A percentile compares a stretch with the other conserved stretches of the same genome.
phyloP scores from a whole-genome alignment of 2,888 invertebrate genomes.

The Lasioglossum figueresi region DNA sequence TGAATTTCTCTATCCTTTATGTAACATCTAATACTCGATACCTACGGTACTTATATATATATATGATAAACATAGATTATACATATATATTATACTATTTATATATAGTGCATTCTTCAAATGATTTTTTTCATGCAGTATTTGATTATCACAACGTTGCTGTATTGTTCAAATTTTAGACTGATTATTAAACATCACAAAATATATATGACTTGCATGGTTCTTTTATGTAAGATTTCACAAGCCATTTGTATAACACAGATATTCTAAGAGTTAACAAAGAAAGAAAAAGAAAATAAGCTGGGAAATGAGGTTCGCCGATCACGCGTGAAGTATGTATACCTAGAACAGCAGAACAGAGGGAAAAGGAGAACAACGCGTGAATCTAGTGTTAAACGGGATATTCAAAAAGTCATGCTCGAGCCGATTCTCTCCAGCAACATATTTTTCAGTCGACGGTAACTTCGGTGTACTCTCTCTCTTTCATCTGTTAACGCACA shows the following conservation, averaged over 20 bases:
- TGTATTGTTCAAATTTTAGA: conserved; percentile 69
- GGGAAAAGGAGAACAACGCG: not conserved
- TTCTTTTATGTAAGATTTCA: conserved; percentile 57
- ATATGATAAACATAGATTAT: conserved; percentile 69
- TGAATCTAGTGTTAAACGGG: not conserved
- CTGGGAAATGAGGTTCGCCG: not conserved
- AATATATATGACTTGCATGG: conserved; percentile 63
- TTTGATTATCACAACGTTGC: conserved; percentile 69
- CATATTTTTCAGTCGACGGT: conserved; percentile 13
- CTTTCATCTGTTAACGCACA: conserved; percentile 52
- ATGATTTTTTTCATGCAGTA: conserved; percentile 72
- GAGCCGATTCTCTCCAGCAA: conserved; percentile 3
- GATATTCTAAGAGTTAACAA: conserved; percentile 44
- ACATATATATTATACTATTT: conserved; percentile 74
- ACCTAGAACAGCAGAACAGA: conserved; percentile 20
- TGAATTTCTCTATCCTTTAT: conserved; percentile 63
- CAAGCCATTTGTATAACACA: conserved; percentile 59
- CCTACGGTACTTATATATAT: conserved; percentile 68
- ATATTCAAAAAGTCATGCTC: conserved; percentile 6
- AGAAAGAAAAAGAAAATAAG: conserved; percentile 3
- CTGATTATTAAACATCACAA: conserved; percentile 67
- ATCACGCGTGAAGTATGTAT: not conserved
- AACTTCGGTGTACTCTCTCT: conserved; percentile 24
- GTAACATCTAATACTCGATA: conserved; percentile 68
- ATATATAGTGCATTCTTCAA: conserved; percentile 77